These are phyloP conservation scores for Eumacrocentrus americanus DNA, from an alignment of 2,888 invertebrate species.

Conservation along the genomic window DNA sequence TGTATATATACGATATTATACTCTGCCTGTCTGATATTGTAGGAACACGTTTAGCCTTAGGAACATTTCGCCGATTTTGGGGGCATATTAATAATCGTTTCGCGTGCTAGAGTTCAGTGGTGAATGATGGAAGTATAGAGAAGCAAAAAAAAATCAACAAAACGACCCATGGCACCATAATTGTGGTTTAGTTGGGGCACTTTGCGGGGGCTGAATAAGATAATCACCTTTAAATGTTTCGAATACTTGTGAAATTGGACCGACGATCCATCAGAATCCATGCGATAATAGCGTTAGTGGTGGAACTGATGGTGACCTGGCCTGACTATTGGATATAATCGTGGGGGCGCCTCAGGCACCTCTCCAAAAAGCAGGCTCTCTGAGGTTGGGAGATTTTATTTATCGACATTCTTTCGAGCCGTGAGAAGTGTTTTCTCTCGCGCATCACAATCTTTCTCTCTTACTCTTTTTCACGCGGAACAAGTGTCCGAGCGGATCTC, in stretches of 20 bases:
- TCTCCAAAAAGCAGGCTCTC: slow-evolving; percentile 24
- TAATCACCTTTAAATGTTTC: slow-evolving; percentile 36
- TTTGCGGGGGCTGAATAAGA: slow-evolving; percentile 37
- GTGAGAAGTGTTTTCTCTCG: slow-evolving; percentile 27
- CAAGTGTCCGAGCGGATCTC: slow-evolving; percentile 3
- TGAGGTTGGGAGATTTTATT: slow-evolving; percentile 38
- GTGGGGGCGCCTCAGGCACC: slow-evolving; percentile 33
- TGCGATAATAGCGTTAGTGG: slow-evolving; percentile 5
- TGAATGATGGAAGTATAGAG: slow-evolving; percentile 8
- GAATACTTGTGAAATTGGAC: slow-evolving; percentile 41
- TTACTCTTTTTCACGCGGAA: not conserved
- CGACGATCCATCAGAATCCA: slow-evolving; percentile 45
- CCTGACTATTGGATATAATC: slow-evolving; percentile 28
- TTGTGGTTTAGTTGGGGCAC: slow-evolving; percentile 25
- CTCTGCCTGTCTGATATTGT: slow-evolving; percentile 12
- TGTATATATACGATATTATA: not conserved
- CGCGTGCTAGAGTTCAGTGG: not conserved
- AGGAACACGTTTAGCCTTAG: slow-evolving; percentile 1
- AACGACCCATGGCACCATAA: slow-evolving; percentile 21
- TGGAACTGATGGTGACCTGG: not conserved
- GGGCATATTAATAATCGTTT: slow-evolving; percentile 2
- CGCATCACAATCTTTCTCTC: slow-evolving; percentile 4
- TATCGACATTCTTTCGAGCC: slow-evolving; percentile 38
- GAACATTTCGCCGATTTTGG: slow-evolving; percentile 13
- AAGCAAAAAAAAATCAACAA: slow-evolving; percentile 18